These are phyloP conservation scores for Siphamia tubifer DNA, from an alignment of 2,113 vertebrate species.

Conservation along the genomic window DNA sequence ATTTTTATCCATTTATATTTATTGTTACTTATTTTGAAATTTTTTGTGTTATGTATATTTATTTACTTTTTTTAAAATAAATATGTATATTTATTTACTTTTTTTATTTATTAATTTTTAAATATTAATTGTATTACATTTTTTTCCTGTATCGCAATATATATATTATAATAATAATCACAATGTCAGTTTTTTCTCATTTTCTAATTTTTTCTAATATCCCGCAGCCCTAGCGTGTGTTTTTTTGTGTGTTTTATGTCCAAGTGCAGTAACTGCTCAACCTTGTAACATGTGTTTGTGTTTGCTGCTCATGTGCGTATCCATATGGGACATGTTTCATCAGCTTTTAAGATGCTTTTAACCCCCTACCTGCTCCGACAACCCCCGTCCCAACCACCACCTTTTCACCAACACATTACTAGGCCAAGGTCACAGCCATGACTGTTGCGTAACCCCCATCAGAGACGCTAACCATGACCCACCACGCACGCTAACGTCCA, in stretches of 20 bases:
- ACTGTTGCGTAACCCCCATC: conserved; percentile 72
- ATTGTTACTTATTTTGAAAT: too few relatives aligned
- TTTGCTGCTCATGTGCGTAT: conserved; percentile 10
- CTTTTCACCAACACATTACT: conserved; percentile 49
- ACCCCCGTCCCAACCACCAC: neutral
- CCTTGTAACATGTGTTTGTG: neutral
- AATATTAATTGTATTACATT: too few relatives aligned
- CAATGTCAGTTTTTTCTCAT: too few relatives aligned
- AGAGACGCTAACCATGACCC: conserved; percentile 53
- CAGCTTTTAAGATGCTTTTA: conserved; percentile 61
- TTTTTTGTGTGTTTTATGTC: conserved; percentile 7
- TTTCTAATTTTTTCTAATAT: too few relatives aligned
- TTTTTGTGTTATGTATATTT: too few relatives aligned
- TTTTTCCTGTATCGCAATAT: too few relatives aligned
- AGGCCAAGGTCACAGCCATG: conserved; percentile 62
- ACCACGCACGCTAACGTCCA: conserved; percentile 57
- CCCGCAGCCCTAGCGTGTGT: too few relatives aligned
- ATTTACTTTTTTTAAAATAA: too few relatives aligned
- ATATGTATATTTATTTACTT: too few relatives aligned
- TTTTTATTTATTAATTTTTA: too few relatives aligned
- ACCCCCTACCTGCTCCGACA: neutral
- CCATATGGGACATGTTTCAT: conserved; percentile 27
- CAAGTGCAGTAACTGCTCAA: neutral
- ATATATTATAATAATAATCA: too few relatives aligned
- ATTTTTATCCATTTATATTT: too few relatives aligned